These are phyloP conservation scores for Homarus gammarus DNA, from an alignment of 2,888 invertebrate species.

Conservation along the genomic window DNA sequence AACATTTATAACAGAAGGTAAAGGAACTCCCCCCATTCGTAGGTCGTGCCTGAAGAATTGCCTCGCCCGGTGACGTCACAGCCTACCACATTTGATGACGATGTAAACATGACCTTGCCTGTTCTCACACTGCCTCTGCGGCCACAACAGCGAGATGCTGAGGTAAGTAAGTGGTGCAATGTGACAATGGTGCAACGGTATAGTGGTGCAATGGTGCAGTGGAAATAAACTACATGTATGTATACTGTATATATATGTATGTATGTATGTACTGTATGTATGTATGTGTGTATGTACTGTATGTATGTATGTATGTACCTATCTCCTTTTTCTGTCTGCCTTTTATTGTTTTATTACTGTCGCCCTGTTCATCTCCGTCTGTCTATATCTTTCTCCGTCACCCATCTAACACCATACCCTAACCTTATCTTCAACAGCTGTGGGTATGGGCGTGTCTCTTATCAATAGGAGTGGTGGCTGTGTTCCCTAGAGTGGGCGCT, in stretches of 20 bases:
- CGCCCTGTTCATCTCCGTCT: not conserved
- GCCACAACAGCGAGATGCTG: conserved; percentile 7
- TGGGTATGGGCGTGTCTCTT: conserved; percentile 69
- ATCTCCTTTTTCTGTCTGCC: not conserved
- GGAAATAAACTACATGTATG: too few species aligned
- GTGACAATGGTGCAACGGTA: too few species aligned
- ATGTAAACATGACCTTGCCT: conserved; percentile 27
- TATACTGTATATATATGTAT: conserved; percentile 3
- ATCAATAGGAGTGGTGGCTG: conserved; percentile 63
- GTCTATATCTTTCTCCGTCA: not conserved
- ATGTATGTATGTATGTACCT: not conserved
- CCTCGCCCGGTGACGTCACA: not conserved
- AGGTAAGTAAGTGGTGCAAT: conserved; percentile 6
- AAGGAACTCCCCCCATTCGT: not conserved
- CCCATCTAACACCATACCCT: not conserved
- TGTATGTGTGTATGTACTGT: not conserved
- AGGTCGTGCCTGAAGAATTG: not conserved
- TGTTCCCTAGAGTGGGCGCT: conserved; percentile 69
- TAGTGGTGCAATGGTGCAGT: too few species aligned
- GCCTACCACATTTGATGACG: not conserved
- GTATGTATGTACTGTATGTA: too few species aligned
- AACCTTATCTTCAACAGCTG: conserved; percentile 28
- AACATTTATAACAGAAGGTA: too few species aligned
- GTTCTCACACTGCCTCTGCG: conserved; percentile 20
- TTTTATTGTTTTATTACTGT: not conserved